phyloP scores from a whole-genome alignment of 2,888 invertebrate species.

The Spisula subtruncata region DNA sequence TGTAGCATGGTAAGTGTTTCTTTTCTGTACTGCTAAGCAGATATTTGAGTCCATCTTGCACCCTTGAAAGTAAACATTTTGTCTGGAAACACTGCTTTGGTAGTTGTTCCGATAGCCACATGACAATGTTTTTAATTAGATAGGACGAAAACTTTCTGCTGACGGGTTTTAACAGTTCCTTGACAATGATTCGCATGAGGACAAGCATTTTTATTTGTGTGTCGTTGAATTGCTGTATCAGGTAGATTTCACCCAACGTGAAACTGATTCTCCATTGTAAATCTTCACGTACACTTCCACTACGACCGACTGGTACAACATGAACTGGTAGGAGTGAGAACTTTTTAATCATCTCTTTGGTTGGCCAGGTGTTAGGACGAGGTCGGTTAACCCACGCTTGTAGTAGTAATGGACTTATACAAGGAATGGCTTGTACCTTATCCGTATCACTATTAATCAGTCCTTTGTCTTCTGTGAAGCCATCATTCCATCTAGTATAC shows the following conservation, averaged over 20 bases:
- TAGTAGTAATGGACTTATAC: neutral
- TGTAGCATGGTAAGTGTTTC: no score
- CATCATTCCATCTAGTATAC: no score
- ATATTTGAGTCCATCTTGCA: no score
- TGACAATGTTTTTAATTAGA: slow-evolving; percentile 43
- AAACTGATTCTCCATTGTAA: slow-evolving; percentile 51
- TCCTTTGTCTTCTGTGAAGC: no score
- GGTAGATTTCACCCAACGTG: slow-evolving; percentile 39
- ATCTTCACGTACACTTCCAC: neutral
- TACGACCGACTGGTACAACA: slow-evolving; percentile 46
- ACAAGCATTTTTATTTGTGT: slow-evolving; percentile 46
- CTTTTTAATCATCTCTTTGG: neutral
- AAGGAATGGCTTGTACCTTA: no score
- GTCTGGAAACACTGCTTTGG: neutral
- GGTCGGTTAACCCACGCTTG: slow-evolving; percentile 31
- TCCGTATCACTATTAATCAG: no score
- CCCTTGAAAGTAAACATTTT: no score
- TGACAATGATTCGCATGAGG: slow-evolving; percentile 16
- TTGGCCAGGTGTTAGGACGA: slow-evolving; percentile 43
- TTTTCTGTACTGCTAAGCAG: no score
- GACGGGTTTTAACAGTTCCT: neutral
- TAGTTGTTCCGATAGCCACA: neutral
- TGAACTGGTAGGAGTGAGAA: slow-evolving; percentile 3
- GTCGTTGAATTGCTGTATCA: slow-evolving; percentile 37
- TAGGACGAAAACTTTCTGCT: slow-evolving; percentile 36